Conservation (phyloP, 2,113 vertebrate species). For the Phainopepla nitens region DNA sequence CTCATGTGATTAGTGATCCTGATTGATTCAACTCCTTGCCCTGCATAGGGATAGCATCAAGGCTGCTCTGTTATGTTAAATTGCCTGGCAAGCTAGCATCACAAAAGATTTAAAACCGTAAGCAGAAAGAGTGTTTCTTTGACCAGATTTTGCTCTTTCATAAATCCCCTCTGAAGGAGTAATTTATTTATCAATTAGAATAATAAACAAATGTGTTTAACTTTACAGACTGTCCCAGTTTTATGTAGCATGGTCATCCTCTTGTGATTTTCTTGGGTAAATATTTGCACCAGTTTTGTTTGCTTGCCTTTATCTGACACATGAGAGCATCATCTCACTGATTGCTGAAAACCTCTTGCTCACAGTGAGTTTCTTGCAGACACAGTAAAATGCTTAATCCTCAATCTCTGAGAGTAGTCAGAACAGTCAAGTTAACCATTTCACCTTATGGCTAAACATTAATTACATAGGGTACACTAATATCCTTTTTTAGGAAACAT, state of each 20-base stretch:
- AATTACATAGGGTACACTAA: not conserved
- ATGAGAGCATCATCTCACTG: not conserved
- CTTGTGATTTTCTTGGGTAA: not conserved
- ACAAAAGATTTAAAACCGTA: not conserved
- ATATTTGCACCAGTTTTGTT: not conserved
- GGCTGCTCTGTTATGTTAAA: not conserved
- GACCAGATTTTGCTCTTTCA: not conserved
- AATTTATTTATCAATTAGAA: not conserved
- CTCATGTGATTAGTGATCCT: not conserved
- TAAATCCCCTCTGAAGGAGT: not conserved
- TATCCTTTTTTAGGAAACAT: not conserved
- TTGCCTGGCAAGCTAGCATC: not conserved
- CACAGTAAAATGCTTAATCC: not conserved
- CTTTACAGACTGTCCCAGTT: not conserved
- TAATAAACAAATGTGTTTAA: not conserved
- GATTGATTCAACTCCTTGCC: constrained; percentile 43
- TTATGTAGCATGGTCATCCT: not conserved
- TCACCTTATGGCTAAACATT: not conserved
- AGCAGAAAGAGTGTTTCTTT: not conserved
- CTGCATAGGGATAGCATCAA: not conserved
- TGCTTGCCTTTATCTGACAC: not conserved
- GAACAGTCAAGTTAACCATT: not conserved
- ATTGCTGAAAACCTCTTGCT: not conserved
- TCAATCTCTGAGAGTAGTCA: not conserved
- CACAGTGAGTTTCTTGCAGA: rapidly evolving